Base-by-base conservation (phyloP, 2,888 invertebrate genomes). In the Latrodectus elegans region DNA sequence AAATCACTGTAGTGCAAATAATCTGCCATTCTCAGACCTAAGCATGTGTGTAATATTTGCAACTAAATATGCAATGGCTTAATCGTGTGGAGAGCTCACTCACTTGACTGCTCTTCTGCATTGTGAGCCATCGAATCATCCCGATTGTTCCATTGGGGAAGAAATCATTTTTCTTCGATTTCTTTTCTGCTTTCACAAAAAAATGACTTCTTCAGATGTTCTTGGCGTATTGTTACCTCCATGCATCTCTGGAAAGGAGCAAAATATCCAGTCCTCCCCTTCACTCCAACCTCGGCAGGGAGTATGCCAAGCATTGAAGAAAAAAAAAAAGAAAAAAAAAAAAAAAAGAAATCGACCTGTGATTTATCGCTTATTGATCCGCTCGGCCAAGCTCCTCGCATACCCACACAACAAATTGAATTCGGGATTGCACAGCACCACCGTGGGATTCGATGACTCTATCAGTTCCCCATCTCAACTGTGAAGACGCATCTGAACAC, bases 301-400 rank as follows among this genome's bases (percentile, higher is more conserved):
- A 17, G 22, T 22, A 11, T 60, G 14, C 60, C 60, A 15, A 4
- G 60, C 4, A 60, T 60, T 4, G 14, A n/a, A 22, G 22, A 22
- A 60, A 9, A 60, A 60, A 60, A 60, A 55, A 15, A 60, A 60
- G 60, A n/a, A 60, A 60, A n/a, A n/a, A 22, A 60, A 9, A 60
- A 60, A 60, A 60, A 55, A 15, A 60, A 60, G 60, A n/a, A 60
- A 60, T 60, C 60, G n/a, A 60, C n/a, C 68, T 51, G 17, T 86
- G 86, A 86, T 87, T 87, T 87, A 87, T 87, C n/a, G 81, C 67
- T 22, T 73, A 77, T 60, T 87, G 81, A 87, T 87, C 81, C 86
- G 86, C 86, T 77, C 76, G 86, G 73, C 81, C 81, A 77, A 51
- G 70, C 73, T 79, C 64, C 68, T 4, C 38, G 26, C 68, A 55